phyloP scores from a whole-genome alignment of 2,888 invertebrate species.

The Volucella bombylans region DNA sequence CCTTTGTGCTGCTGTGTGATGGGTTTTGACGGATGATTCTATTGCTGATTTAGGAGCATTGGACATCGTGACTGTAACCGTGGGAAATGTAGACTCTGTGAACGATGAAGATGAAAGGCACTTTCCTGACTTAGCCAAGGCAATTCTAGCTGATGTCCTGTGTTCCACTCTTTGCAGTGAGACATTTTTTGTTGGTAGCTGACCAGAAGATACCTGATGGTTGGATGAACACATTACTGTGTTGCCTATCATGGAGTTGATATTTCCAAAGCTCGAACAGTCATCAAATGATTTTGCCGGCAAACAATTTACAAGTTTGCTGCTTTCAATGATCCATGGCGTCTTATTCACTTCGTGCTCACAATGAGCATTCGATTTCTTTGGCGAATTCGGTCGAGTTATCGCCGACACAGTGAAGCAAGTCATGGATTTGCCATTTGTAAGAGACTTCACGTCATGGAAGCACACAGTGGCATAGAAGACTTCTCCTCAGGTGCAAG shows the following conservation, averaged over 20 bases:
- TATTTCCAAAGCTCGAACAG: constrained; percentile 30
- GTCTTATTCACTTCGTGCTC: background rate
- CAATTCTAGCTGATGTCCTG: background rate
- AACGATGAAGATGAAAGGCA: constrained; percentile 43
- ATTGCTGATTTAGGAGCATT: background rate
- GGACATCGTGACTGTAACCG: background rate
- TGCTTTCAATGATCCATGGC: constrained; percentile 12
- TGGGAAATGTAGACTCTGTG: constrained; percentile 24
- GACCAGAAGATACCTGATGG: constrained; percentile 39
- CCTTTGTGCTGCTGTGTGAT: constrained; percentile 1
- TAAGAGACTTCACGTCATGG: constrained; percentile 24
- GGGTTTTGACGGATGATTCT: background rate
- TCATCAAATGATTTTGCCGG: constrained; percentile 7
- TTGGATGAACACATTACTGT: constrained; percentile 33
- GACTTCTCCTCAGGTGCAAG: constrained; percentile 38
- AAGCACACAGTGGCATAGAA: constrained; percentile 8
- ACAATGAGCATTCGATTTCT: constrained; percentile 15
- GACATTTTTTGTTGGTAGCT: background rate
- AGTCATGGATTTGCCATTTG: constrained; percentile 53
- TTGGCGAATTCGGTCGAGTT: constrained; percentile 56
- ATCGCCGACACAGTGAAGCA: constrained; percentile 56
- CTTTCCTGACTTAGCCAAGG: background rate
- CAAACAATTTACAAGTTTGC: background rate
- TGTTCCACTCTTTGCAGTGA: background rate
- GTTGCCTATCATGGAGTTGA: constrained; percentile 38